Evolutionary conservation across 2,888 invertebrate genomes (phyloP).

Genomic region (Synergus gifuensis): DNA sequence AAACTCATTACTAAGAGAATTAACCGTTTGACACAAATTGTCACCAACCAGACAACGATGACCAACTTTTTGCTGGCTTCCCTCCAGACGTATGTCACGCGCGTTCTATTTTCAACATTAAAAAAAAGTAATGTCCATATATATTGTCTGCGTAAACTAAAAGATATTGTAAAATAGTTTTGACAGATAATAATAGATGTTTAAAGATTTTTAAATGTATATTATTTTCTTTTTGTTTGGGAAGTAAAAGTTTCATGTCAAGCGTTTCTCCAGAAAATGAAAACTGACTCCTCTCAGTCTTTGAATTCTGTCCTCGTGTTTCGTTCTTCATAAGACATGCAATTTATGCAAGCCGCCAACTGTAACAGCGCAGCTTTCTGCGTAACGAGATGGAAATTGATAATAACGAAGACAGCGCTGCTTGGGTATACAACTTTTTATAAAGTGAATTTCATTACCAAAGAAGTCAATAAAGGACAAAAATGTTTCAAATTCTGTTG

Average conservation of each 20-base stretch:
- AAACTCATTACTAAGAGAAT: background rate
- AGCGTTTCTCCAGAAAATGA: constrained; percentile 49
- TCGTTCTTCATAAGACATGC: constrained; percentile 64
- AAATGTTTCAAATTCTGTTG: background rate
- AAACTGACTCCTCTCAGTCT: constrained; percentile 48
- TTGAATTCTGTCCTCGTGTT: constrained; percentile 50
- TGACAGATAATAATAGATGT: too few relatives aligned
- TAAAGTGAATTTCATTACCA: background rate
- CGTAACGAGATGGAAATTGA: constrained; percentile 57
- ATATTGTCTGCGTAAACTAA: too few relatives aligned
- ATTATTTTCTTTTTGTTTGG: background rate
- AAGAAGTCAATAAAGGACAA: background rate
- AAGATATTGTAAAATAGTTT: too few relatives aligned
- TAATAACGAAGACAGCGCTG: constrained; percentile 50
- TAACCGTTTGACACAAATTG: constrained; percentile 1
- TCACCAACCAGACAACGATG: background rate
- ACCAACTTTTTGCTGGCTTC: background rate
- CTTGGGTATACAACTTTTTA: constrained; percentile 9
- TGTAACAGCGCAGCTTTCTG: constrained; percentile 60
- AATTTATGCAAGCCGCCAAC: constrained; percentile 66
- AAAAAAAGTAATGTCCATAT: too few relatives aligned
- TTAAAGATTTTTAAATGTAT: too few relatives aligned
- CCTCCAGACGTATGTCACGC: background rate
- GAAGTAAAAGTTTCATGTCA: background rate
- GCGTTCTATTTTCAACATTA: background rate